phyloP scores from a whole-genome alignment of 2,113 vertebrate species.

The Saccopteryx leptura region DNA sequence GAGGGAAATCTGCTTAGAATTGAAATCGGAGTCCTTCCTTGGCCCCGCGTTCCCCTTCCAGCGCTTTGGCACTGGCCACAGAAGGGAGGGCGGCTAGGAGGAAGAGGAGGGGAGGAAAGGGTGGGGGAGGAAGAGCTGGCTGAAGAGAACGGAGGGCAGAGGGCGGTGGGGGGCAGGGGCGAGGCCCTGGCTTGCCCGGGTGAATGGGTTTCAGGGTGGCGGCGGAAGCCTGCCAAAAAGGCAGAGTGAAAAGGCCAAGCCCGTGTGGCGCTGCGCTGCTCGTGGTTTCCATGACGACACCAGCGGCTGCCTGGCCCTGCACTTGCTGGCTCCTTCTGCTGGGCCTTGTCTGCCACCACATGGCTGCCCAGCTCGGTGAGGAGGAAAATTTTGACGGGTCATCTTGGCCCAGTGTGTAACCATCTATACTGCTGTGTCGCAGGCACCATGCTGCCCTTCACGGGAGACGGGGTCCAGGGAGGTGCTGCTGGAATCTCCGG shows the following conservation, averaged over 20 bases:
- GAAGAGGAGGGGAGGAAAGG: not conserved
- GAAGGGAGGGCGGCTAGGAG: conserved; percentile 6
- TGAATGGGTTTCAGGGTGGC: conserved; percentile 78
- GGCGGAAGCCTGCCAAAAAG: conserved; percentile 77
- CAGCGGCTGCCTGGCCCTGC: conserved; percentile 63
- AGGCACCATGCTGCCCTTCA: not conserved
- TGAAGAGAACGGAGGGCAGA: not conserved
- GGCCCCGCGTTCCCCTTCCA: conserved; percentile 67
- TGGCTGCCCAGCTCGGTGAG: conserved; percentile 52
- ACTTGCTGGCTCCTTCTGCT: not conserved
- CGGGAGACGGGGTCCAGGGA: not conserved
- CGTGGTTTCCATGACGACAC: conserved; percentile 80
- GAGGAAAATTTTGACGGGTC: conserved; percentile 29
- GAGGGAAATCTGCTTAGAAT: conserved; percentile 85
- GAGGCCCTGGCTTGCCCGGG: not conserved
- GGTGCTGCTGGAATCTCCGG: not conserved
- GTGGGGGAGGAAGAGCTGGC: not conserved
- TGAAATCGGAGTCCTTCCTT: conserved; percentile 74
- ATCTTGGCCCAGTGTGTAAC: not conserved
- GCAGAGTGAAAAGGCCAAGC: conserved; percentile 77
- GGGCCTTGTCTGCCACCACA: conserved; percentile 72
- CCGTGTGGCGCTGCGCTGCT: conserved; percentile 18
- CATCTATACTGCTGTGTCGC: not conserved
- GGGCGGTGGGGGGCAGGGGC: conserved; percentile 30
- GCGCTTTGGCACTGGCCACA: conserved; percentile 54